Percentiles rank a stretch among this genome's conserved stretches.
Evolutionary conservation across 2,797 vertebrate species (phyloP).

Genomic region (Cyprinella venusta): DNA sequence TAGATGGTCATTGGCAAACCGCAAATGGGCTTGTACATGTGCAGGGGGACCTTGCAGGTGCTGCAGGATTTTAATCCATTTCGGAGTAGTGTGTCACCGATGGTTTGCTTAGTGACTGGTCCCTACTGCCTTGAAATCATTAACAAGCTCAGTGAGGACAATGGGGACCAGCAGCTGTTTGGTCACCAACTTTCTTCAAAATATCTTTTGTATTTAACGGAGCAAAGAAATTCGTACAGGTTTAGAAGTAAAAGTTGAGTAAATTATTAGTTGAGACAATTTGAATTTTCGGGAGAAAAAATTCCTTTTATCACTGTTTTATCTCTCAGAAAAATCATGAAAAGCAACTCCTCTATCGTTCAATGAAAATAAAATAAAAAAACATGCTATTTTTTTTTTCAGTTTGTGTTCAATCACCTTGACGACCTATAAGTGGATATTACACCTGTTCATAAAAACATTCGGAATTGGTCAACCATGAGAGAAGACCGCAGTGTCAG

Average conservation of each 20-base stretch:
- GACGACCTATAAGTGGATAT: not conserved
- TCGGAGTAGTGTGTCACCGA: no score
- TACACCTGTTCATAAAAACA: not conserved
- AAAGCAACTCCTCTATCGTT: not conserved
- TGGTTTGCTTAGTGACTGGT: no score
- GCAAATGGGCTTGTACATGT: no score
- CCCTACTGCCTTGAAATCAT: no score
- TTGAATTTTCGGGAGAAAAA: accelerated
- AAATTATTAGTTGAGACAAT: not conserved
- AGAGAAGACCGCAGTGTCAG: not conserved
- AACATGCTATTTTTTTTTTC: not conserved
- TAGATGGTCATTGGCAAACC: no score
- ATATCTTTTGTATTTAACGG: not conserved
- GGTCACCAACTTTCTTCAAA: not conserved
- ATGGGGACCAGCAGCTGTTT: not conserved
- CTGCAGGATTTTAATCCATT: no score
- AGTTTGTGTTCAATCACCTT: not conserved
- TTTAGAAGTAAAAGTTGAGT: not conserved
- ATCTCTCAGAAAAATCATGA: not conserved
- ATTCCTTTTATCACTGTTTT: not conserved
- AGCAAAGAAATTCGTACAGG: not conserved
- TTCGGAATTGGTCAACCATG: not conserved
- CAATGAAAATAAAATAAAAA: not conserved
- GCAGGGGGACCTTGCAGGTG: no score
- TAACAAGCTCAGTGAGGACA: no score